phyloP scores from a whole-genome alignment of 2,797 vertebrate genomes.

The Poeciliopsis paucimaculata region DNA sequence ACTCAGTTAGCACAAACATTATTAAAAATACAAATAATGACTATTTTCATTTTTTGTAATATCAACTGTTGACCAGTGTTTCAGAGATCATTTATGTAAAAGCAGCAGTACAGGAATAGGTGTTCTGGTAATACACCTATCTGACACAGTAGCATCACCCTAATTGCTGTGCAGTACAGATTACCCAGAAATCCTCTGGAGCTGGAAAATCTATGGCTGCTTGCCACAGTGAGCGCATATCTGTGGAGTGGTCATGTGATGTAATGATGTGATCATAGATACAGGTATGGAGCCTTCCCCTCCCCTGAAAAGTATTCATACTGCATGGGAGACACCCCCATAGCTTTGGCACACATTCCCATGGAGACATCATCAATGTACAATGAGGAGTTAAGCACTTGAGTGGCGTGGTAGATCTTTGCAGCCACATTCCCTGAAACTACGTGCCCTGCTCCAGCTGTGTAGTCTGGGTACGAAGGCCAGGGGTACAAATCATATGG shows the following conservation, averaged over 20 bases:
- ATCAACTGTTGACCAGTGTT: not conserved
- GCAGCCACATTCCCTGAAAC: constrained; percentile 87
- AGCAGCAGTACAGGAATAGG: constrained; percentile 88
- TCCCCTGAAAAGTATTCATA: constrained; percentile 92
- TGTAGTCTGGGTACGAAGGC: constrained; percentile 93
- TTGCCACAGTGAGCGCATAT: constrained; percentile 86
- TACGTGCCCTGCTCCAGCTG: constrained; percentile 90
- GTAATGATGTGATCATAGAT: constrained; percentile 95
- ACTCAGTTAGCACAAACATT: not conserved
- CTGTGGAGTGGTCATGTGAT: constrained; percentile 88
- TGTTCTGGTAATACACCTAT: constrained; percentile 75
- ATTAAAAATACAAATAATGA: too few relatives aligned
- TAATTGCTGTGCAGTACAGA: constrained; percentile 87
- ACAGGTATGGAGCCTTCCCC: constrained; percentile 88
- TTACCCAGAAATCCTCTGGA: constrained; percentile 81
- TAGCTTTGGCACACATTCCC: constrained; percentile 92
- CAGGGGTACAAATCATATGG: constrained; percentile 90
- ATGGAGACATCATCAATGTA: constrained; percentile 98
- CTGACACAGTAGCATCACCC: constrained; percentile 88
- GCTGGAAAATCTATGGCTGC: constrained; percentile 80
- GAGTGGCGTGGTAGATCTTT: constrained; percentile 88
- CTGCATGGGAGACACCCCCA: constrained; percentile 86
- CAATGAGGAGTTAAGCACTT: constrained; percentile 87
- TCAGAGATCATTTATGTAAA: constrained; percentile 77
- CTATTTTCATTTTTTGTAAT: not conserved